These are phyloP conservation scores for Turritopsis rubra DNA, from an alignment of 30 jellyfish, hydroid and myxozoan genomes.

Conservation along the genomic window DNA sequence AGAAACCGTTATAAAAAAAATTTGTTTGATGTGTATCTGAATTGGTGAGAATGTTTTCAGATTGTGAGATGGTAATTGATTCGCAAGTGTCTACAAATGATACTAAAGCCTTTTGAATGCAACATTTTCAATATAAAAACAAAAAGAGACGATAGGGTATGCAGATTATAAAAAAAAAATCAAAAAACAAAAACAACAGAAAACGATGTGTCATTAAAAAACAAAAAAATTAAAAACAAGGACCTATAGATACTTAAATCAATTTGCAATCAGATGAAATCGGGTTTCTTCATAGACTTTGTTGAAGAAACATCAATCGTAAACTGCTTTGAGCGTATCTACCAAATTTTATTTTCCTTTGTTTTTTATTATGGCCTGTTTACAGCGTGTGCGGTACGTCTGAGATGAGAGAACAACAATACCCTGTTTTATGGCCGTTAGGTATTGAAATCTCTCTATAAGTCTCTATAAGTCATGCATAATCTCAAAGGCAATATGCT, in stretches of 20 bases:
- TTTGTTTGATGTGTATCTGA: neutral
- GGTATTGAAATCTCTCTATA: no score
- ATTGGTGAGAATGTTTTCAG: neutral
- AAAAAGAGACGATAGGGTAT: neutral
- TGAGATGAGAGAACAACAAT: neutral
- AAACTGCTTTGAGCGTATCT: neutral
- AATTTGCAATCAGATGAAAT: neutral
- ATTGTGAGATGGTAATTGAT: neutral
- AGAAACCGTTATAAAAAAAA: neutral
- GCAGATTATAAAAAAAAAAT: no score
- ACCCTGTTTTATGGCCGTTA: neutral
- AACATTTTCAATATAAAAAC: neutral
- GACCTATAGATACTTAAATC: neutral
- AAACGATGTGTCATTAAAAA: neutral
- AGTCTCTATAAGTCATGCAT: no score
- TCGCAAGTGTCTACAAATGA: neutral
- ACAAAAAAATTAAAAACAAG: no score
- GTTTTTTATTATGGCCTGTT: neutral
- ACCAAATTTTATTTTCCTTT: neutral
- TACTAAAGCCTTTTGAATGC: neutral
- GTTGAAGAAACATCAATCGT: neutral
- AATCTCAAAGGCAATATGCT: neutral
- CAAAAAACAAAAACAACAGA: neutral
- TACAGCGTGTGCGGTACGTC: neutral
- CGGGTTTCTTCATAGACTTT: neutral